Evolutionary conservation across 2,888 invertebrate genomes (phyloP).

Genomic region (Formica aserva): DNA sequence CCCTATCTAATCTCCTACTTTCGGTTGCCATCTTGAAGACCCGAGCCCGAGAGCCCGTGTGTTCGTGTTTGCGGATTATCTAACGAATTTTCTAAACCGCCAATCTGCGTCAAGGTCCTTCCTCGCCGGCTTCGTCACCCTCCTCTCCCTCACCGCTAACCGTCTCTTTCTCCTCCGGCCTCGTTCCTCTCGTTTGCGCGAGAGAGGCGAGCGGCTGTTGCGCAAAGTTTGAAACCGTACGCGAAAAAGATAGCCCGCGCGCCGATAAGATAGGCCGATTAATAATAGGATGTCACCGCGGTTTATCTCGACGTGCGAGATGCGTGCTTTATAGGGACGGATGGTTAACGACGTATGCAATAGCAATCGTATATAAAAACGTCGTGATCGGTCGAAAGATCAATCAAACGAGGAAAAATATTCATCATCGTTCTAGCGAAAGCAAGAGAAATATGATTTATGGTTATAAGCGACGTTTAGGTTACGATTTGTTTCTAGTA

Average conservation of each 20-base stretch:
- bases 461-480: neutral
- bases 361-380: neutral
- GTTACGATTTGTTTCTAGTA: neutral
- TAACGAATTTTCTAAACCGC: slow-evolving; percentile 75
- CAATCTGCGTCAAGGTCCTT: slow-evolving; percentile 65
- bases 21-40: slow-evolving; percentile 83
- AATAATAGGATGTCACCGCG: slow-evolving; percentile 58
- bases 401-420: slow-evolving; percentile 4
- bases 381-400: neutral
- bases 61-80: slow-evolving; percentile 69
- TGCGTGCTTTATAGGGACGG: slow-evolving; percentile 25
- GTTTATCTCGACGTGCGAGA: slow-evolving; percentile 41
- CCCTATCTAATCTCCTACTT: slow-evolving; percentile 83
- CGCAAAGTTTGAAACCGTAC: slow-evolving; percentile 72
- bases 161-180: slow-evolving; percentile 21
- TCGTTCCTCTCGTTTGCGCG: slow-evolving; percentile 16
- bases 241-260: slow-evolving; percentile 64
- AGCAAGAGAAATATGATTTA: neutral
- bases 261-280: slow-evolving; percentile 72
- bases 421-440: neutral
- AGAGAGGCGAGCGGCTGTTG: slow-evolving; percentile 46
- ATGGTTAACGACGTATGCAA: slow-evolving; percentile 9
- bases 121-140: slow-evolving; percentile 33
- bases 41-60: slow-evolving; percentile 58
- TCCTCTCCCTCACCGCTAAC: neutral